These are phyloP conservation scores for Ammospiza caudacuta DNA, from an alignment of 2,113 vertebrate genomes.

Conservation along the genomic window DNA sequence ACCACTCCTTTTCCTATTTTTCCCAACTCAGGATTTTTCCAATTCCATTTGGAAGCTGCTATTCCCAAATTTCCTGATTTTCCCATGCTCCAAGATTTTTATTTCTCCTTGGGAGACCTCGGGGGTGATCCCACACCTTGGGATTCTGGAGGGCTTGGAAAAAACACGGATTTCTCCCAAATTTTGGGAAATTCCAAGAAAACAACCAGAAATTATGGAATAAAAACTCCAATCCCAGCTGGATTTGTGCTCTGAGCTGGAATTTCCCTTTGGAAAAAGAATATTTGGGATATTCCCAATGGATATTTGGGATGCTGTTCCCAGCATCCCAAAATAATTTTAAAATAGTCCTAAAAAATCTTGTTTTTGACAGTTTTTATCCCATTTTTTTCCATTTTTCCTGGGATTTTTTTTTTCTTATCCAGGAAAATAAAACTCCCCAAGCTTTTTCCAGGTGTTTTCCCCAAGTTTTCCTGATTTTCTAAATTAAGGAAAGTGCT, in stretches of 20 bases:
- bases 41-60: neutral
- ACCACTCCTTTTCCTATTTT: neutral
- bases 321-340: neutral
- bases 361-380: neutral
- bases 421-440: neutral
- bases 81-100: neutral
- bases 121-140: neutral
- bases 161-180: accelerated
- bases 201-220: neutral
- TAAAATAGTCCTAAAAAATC: neutral
- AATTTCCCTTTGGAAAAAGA: neutral
- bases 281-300: neutral
- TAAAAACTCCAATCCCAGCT: neutral
- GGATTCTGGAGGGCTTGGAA: neutral
- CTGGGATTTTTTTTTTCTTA: neutral
- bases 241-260: neutral
- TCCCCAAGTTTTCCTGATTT: neutral
- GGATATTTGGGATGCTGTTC: neutral
- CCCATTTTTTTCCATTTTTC: neutral
- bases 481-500: neutral
- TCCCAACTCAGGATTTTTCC: neutral
- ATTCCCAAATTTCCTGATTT: neutral
- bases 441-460: neutral
- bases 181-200: neutral
- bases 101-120: neutral